Percentiles rank a stretch among this genome's conserved stretches.
Conservation (phyloP, 2,888 invertebrate species). For the Steinernema hermaphroditum region DNA sequence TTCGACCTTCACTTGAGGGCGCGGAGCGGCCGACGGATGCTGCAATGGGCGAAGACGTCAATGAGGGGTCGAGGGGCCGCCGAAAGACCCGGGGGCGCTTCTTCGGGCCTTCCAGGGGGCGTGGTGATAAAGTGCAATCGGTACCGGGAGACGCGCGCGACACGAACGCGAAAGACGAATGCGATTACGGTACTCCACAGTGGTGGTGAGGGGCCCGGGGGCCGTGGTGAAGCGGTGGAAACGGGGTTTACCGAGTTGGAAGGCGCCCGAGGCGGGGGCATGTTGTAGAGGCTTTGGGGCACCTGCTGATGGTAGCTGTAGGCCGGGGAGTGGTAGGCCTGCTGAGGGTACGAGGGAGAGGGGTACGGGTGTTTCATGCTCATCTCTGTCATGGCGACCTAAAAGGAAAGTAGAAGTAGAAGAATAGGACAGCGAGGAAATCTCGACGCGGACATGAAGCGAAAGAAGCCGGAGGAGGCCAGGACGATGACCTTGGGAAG, state of each 20-base stretch:
- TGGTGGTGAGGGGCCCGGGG: background rate
- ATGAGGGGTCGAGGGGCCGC: background rate
- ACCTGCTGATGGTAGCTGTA: constrained; percentile 21
- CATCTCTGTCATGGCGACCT: constrained; percentile 9
- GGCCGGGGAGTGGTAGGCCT: constrained; percentile 22
- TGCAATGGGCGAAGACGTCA: background rate
- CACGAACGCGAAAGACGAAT: constrained; percentile 10
- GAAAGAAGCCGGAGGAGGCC: background rate
- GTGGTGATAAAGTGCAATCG: constrained; percentile 27
- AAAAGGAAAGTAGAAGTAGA: background rate
- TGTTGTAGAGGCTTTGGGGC: constrained; percentile 22
- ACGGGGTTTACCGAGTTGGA: background rate
- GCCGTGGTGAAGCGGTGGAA: constrained; percentile 3
- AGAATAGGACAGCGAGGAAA: background rate
- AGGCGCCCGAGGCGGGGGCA: constrained; percentile 1
- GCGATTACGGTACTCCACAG: constrained; percentile 9
- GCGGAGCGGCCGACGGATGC: constrained; percentile 1
- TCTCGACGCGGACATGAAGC: background rate
- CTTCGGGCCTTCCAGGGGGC: constrained; percentile 16
- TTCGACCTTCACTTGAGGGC: background rate
- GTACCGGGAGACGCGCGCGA: constrained; percentile 20
- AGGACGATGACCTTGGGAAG: background rate
- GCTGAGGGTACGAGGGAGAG: constrained; percentile 24
- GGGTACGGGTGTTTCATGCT: constrained; percentile 23
- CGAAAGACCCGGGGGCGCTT: constrained; percentile 3